Evolutionary conservation across 2,888 invertebrate species (phyloP).

Genomic region (Lymantria dispar): DNA sequence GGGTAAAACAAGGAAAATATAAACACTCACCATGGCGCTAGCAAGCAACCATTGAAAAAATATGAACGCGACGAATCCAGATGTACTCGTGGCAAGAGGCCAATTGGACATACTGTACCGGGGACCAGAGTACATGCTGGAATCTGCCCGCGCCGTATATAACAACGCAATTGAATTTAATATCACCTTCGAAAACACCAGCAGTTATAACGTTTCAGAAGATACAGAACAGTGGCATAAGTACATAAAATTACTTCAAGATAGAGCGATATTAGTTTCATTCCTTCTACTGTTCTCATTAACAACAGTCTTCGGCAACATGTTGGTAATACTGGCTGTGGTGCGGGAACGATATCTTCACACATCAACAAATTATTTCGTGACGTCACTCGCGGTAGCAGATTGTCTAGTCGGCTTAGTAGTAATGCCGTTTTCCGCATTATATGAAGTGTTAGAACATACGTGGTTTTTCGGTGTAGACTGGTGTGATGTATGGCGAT

Average conservation of each 20-base stretch:
- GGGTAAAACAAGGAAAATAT: slow-evolving; percentile 74
- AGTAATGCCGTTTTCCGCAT: slow-evolving; percentile 98
- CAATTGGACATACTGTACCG: slow-evolving; percentile 61
- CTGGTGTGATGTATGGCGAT: slow-evolving; percentile 99
- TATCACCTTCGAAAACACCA: slow-evolving; percentile 55
- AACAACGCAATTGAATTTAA: slow-evolving; percentile 62
- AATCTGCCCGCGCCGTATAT: slow-evolving; percentile 44
- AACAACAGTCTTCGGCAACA: slow-evolving; percentile 97
- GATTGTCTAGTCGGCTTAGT: slow-evolving; percentile 97
- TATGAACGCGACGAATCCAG: slow-evolving; percentile 71
- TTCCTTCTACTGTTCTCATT: slow-evolving; percentile 93
- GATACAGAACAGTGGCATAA: slow-evolving; percentile 65
- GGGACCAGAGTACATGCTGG: slow-evolving; percentile 60
- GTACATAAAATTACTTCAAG: slow-evolving; percentile 79
- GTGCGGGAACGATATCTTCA: slow-evolving; percentile 95
- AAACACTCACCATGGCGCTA: slow-evolving; percentile 75
- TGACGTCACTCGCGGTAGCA: slow-evolving; percentile 97
- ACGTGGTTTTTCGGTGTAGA: slow-evolving; percentile 97
- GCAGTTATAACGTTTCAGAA: slow-evolving; percentile 53
- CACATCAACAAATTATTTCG: slow-evolving; percentile 98
- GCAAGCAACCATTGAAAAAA: slow-evolving; percentile 62
- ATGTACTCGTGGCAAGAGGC: slow-evolving; percentile 70
- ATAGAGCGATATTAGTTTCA: slow-evolving; percentile 89
- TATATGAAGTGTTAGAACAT: slow-evolving; percentile 93
- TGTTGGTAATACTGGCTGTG: slow-evolving; percentile 96